phyloP scores from a whole-genome alignment of 2,113 vertebrate genomes.

The Leuciscus idus region DNA sequence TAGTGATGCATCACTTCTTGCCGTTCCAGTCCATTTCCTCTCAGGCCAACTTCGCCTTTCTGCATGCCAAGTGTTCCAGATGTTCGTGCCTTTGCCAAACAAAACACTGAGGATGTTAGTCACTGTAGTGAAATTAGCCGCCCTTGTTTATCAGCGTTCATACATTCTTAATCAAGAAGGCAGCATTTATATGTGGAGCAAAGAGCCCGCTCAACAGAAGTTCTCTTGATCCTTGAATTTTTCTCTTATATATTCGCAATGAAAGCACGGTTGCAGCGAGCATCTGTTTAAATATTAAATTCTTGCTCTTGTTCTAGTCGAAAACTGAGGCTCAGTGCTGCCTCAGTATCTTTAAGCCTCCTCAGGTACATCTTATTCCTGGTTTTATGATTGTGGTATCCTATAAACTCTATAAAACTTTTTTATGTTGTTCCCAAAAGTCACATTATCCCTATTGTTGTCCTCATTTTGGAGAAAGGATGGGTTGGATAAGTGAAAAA shows the following conservation, averaged over 20 bases:
- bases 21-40: conserved; percentile 55
- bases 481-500: background rate
- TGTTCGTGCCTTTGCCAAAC: conserved; percentile 48
- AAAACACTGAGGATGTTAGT: conserved; percentile 51
- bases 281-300: background rate
- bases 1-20: conserved; percentile 48
- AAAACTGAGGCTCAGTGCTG: background rate
- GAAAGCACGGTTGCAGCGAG: background rate
- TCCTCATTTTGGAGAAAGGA: conserved; percentile 55
- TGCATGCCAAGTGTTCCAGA: conserved; percentile 46
- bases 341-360: conserved; percentile 41
- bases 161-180: conserved; percentile 31
- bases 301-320: background rate
- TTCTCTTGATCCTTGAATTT: background rate
- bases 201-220: background rate
- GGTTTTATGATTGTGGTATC: conserved; percentile 62
- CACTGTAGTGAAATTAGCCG: conserved; percentile 37
- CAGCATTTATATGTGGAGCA: conserved; percentile 1
- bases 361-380: conserved; percentile 23
- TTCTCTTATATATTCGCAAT: background rate
- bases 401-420: conserved; percentile 58
- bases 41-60: conserved; percentile 42
- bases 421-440: conserved; percentile 53
- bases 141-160: conserved; percentile 37
- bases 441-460: conserved; percentile 64